These are phyloP conservation scores for Brachionus angularis DNA, from an alignment of 1,140 invertebrate genomes.

Conservation along the genomic window DNA sequence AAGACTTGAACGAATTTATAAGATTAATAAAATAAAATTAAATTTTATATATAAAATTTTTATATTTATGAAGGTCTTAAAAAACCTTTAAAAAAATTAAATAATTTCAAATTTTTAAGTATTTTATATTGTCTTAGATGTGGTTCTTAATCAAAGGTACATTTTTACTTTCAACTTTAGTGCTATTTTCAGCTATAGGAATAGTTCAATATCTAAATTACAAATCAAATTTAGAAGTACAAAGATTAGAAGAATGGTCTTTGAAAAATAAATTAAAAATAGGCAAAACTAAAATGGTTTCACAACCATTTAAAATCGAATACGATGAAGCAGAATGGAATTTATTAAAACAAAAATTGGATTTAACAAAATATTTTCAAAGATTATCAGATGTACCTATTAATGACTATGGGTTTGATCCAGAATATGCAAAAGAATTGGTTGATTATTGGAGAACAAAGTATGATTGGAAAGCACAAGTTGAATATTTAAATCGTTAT, in stretches of 20 bases:
- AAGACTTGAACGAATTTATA: constrained; percentile 45
- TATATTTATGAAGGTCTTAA: too few relatives aligned
- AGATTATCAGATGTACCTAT: not conserved
- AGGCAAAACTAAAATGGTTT: not conserved
- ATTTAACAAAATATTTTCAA: not conserved
- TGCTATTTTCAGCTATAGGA: not conserved
- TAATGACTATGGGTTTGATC: constrained; percentile 40
- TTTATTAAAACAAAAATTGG: constrained; percentile 6
- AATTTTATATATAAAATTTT: too few relatives aligned
- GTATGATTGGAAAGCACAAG: constrained; percentile 70
- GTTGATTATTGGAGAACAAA: constrained; percentile 70
- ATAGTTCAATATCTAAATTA: not conserved
- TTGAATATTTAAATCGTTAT: constrained; percentile 66
- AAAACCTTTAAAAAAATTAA: too few relatives aligned
- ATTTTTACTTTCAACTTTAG: too few relatives aligned
- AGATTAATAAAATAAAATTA: not conserved
- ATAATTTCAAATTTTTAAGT: too few relatives aligned
- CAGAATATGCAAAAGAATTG: constrained; percentile 54
- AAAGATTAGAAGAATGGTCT: constrained; percentile 20
- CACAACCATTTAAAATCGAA: constrained; percentile 4
- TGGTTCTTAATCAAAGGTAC: too few relatives aligned
- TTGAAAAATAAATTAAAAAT: constrained; percentile 3
- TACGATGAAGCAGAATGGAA: constrained; percentile 39
- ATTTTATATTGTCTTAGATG: too few relatives aligned
- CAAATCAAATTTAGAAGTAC: not conserved